phyloP scores from a whole-genome alignment of 2,113 vertebrate genomes.

The Megalops atlanticus region DNA sequence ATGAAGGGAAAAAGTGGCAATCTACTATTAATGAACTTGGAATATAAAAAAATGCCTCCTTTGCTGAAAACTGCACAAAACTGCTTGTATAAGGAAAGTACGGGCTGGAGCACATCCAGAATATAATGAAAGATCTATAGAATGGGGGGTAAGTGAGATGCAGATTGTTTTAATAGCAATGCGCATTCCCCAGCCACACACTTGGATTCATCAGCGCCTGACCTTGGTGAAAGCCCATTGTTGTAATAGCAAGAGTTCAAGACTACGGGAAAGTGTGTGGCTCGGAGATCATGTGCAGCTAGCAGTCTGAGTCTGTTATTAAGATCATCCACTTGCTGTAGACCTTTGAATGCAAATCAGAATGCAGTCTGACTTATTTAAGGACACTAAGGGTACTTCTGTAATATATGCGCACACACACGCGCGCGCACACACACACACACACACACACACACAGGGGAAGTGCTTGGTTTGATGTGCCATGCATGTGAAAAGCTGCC shows the following conservation, averaged over 20 bases:
- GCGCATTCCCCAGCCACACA: constrained; percentile 57
- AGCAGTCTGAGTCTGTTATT: constrained; percentile 26
- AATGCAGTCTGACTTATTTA: no score
- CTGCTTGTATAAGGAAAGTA: constrained; percentile 68
- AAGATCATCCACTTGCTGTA: neutral
- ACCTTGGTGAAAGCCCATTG: constrained; percentile 63
- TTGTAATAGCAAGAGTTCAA: constrained; percentile 55
- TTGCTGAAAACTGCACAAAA: constrained; percentile 71
- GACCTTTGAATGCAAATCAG: neutral
- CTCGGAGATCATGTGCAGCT: constrained; percentile 38
- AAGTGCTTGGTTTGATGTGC: no score
- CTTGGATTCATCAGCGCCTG: constrained; percentile 57
- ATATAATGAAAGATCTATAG: constrained; percentile 71
- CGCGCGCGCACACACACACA: no score
- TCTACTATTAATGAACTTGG: constrained; percentile 77
- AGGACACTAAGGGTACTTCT: no score
- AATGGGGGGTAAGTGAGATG: constrained; percentile 58
- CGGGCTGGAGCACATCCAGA: constrained; percentile 66
- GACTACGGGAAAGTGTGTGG: constrained; percentile 60
- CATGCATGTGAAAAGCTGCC: no score
- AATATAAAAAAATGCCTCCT: constrained; percentile 65
- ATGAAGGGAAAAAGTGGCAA: constrained; percentile 77
- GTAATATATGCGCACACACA: no score
- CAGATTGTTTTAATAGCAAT: constrained; percentile 68
- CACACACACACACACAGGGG: no score